Percentiles rank a stretch among this genome's conserved stretches.
Conservation (phyloP, 2,888 invertebrate species). For the Caenorhabditis imperialis region DNA sequence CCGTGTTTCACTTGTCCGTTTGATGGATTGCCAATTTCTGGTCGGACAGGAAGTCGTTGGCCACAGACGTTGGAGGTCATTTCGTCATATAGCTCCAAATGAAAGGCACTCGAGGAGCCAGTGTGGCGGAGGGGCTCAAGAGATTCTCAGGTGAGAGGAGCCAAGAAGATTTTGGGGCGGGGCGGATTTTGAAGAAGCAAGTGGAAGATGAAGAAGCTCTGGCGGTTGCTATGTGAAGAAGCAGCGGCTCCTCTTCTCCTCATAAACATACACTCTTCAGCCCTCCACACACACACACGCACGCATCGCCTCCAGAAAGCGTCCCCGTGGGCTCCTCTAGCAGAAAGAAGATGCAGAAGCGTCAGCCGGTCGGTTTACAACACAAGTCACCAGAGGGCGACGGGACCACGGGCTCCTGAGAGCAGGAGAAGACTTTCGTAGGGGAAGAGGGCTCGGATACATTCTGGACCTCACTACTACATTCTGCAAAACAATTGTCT, state of each 20-base stretch:
- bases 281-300: too few species aligned
- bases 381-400: constrained; percentile 22
- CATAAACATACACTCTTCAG: constrained; percentile 16
- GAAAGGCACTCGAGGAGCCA: too few species aligned
- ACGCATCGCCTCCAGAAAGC: constrained; percentile 47
- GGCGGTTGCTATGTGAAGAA: constrained; percentile 40
- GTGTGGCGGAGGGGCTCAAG: too few species aligned
- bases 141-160: neutral
- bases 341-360: constrained; percentile 30
- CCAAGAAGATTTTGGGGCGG: constrained; percentile 12
- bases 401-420: constrained; percentile 15
- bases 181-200: neutral
- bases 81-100: too few species aligned
- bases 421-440: too few species aligned
- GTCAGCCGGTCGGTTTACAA: constrained; percentile 49
- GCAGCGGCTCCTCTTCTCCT: constrained; percentile 32
- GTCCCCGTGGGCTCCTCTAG: constrained; percentile 8
- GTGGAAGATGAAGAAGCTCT: constrained; percentile 42
- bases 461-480: too few species aligned
- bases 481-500: too few species aligned
- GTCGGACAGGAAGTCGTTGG: too few species aligned
- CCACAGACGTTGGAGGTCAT: too few species aligned
- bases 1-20: too few species aligned
- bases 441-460: too few species aligned
- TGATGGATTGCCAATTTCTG: too few species aligned